phyloP scores from a whole-genome alignment of 2,797 vertebrate genomes.

The Melanotaenia parkinsoni region DNA sequence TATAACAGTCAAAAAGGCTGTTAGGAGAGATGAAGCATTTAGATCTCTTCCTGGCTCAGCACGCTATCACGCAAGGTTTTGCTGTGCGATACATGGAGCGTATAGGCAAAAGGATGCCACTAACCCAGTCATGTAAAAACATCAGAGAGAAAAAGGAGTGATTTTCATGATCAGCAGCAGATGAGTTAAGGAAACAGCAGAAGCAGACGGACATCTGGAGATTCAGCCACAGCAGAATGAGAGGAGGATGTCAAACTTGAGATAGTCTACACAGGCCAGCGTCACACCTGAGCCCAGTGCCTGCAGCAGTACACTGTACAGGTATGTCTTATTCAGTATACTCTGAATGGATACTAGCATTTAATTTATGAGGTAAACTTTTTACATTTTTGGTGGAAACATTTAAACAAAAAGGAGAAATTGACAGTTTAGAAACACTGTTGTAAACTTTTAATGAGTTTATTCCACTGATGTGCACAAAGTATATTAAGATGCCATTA shows the following conservation, averaged over 20 bases:
- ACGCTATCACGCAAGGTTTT: slow-evolving; percentile 1
- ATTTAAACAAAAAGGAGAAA: too few species aligned
- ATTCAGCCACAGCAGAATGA: slow-evolving; percentile 10
- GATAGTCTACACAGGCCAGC: slow-evolving; percentile 15
- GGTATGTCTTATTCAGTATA: too few species aligned
- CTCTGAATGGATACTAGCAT: not conserved
- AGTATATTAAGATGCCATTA: slow-evolving; percentile 71
- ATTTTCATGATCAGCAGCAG: slow-evolving; percentile 32
- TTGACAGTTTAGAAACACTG: not conserved
- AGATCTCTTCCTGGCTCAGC: slow-evolving; percentile 32
- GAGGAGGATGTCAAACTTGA: slow-evolving; percentile 31
- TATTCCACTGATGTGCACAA: slow-evolving; percentile 75
- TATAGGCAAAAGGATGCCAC: slow-evolving; percentile 21
- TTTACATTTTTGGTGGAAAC: too few species aligned
- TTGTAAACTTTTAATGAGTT: slow-evolving; percentile 58
- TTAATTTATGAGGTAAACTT: not conserved
- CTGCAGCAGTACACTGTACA: not conserved
- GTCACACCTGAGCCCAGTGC: slow-evolving; percentile 17
- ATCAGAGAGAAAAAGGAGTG: not conserved
- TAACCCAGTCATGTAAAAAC: slow-evolving; percentile 42
- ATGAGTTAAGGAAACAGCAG: slow-evolving; percentile 7
- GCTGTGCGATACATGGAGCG: slow-evolving; percentile 6
- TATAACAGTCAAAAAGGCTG: slow-evolving; percentile 11
- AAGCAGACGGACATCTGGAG: slow-evolving; percentile 1
- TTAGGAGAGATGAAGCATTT: slow-evolving; percentile 29